Conservation (phyloP, 1,140 invertebrate species). For the Penaeus chinensis region DNA sequence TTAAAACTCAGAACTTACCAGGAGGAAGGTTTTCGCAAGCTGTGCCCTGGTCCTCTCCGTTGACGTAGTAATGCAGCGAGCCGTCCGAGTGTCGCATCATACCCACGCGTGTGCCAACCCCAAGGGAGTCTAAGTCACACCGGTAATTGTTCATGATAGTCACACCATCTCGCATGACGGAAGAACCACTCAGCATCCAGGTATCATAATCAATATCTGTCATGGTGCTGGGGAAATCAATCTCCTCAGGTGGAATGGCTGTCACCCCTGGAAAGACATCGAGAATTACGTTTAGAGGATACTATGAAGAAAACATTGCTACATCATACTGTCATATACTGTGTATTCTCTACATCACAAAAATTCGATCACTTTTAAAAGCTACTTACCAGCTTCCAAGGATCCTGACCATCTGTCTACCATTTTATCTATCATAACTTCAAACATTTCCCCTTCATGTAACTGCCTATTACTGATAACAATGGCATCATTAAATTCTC, state of each 20-base stretch:
- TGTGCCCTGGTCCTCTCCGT: constrained; percentile 89
- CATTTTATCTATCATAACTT: constrained; percentile 90
- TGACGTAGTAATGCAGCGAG: constrained; percentile 88
- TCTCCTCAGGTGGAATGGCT: constrained; percentile 85
- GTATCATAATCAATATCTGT: constrained; percentile 92
- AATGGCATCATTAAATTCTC: constrained; percentile 95
- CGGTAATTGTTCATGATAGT: constrained; percentile 85
- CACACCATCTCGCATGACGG: constrained; percentile 72
- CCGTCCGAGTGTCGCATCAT: constrained; percentile 88
- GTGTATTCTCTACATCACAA: background rate
- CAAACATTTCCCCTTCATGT: constrained; percentile 91
- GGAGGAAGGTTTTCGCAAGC: constrained; percentile 85
- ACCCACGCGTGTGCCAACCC: constrained; percentile 75
- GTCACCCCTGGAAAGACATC: constrained; percentile 76
- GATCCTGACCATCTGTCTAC: constrained; percentile 84
- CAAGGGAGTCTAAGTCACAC: constrained; percentile 84
- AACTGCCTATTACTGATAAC: constrained; percentile 89
- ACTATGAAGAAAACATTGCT: background rate
- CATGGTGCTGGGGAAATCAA: constrained; percentile 88
- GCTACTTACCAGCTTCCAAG: constrained; percentile 59
- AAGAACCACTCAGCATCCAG: constrained; percentile 88
- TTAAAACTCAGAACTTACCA: constrained; percentile 67
- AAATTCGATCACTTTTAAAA: background rate
- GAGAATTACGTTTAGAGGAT: background rate
- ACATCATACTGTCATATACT: background rate